Evolutionary conservation across 2,888 invertebrate species (phyloP).

Genomic region (Sinodicranocentrus sp.): DNA sequence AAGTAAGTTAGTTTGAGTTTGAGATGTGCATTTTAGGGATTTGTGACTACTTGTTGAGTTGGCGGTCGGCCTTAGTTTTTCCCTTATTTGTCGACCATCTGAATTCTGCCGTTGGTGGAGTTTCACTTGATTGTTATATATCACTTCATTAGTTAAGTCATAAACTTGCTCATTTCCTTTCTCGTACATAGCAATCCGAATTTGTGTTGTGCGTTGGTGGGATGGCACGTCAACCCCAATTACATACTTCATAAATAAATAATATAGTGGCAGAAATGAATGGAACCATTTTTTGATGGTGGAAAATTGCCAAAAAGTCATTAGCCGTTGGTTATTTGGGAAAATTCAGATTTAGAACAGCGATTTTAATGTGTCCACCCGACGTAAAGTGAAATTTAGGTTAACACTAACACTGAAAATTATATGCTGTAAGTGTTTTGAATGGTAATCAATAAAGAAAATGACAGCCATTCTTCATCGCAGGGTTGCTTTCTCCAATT

Average conservation of each 20-base stretch:
- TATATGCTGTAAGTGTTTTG: too few species aligned
- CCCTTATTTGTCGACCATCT: conserved; percentile 32
- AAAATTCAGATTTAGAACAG: too few species aligned
- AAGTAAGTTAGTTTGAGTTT: background rate
- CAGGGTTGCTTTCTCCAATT: too few species aligned
- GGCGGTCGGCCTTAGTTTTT: conserved; percentile 25
- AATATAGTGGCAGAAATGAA: background rate
- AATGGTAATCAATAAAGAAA: too few species aligned
- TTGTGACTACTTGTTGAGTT: conserved; percentile 43
- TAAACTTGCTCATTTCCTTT: too few species aligned
- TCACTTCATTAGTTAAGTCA: conserved; percentile 43
- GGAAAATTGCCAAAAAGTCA: conserved; percentile 3
- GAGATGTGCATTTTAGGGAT: too few species aligned
- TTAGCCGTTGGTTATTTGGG: background rate
- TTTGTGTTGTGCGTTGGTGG: conserved; percentile 17
- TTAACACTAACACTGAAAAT: too few species aligned
- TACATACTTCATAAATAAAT: background rate
- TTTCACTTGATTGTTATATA: conserved; percentile 22
- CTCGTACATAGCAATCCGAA: background rate
- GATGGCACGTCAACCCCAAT: conserved; percentile 7
- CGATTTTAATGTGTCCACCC: too few species aligned
- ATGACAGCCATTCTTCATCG: too few species aligned
- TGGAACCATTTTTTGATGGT: background rate
- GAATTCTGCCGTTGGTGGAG: background rate
- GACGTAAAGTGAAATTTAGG: too few species aligned